Evolutionary conservation across 2,888 invertebrate genomes (phyloP), one percentile per base, ranked within the genome.

Genomic region (Trachelus tabidus): DNA sequence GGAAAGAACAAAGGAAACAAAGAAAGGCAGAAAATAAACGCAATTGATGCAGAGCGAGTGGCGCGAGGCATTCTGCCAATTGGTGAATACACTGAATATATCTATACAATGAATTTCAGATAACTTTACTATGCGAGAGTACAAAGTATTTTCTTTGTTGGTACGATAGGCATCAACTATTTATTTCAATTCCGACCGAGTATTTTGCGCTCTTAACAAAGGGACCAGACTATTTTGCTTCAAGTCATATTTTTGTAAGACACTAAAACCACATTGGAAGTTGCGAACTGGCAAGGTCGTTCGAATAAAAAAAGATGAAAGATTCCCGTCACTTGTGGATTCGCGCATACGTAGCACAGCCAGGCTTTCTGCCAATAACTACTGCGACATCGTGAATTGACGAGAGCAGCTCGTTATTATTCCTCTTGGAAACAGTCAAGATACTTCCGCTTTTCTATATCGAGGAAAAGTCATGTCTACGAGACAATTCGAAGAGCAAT

Each of bases 401-500:
- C 9, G 56, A 56, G 23, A 56, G 9, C 9, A 56, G 23, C 56
- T 56, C 23, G 2, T 56, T 56, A 56, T 9, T 56, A 23, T 56
- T 56, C 6, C 56, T 56, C 56, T 56, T 56, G 12, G 12, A n/a
- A 68, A 75, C n/a, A 33, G 69, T 68, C 75, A 34, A 68, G 23
- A 68, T 69, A 30, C 69, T 75, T 75, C 75, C 68, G 75, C 75
- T 68, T 68, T 75, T 69, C 75, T 68, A 68, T 12, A 23, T 12
- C 23, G 15, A 68, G 34, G 68, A 69, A 75, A 75, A 75, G 75
- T 75, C 75, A 56, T 9, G 23, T 56, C 56, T 56, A 23, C 23
- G 56, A 56, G 56, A 56, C 23, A 23, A 23, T 56, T 23, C 40
- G 23, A 56, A 9, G 56, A 56, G 23, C 9, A 56, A 9, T 23